Percentiles rank a stretch among this genome's conserved stretches.
Conservation (phyloP, 1,140 invertebrate genomes). For the Myzus persicae region DNA sequence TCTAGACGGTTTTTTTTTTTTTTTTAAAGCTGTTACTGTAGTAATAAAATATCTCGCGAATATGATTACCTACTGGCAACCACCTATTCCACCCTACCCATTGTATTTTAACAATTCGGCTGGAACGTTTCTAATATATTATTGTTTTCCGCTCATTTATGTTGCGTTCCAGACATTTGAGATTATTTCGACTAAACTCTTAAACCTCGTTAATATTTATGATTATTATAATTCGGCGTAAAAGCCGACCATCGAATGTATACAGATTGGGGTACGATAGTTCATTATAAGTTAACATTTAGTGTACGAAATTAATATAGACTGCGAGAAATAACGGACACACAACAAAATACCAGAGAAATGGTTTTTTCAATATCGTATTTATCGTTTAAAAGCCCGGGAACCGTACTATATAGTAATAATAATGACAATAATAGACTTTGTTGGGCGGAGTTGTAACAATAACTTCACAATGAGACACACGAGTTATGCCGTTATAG, state of each 20-base stretch:
- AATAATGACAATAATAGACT: neutral
- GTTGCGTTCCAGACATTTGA: neutral
- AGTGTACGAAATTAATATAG: neutral
- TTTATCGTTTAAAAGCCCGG: neutral
- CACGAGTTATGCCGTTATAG: neutral
- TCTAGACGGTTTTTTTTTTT: neutral
- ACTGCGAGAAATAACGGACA: neutral
- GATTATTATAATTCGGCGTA: neutral
- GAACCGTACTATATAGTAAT: too few species aligned
- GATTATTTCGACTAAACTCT: neutral
- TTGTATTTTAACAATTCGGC: neutral
- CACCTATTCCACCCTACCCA: neutral
- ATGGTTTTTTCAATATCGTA: neutral
- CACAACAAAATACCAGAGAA: neutral
- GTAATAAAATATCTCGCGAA: neutral
- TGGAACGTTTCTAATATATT: neutral
- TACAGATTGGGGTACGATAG: neutral
- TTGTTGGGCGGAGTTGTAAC: neutral
- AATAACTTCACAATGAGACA: neutral
- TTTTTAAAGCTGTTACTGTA: neutral
- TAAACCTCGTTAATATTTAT: constrained; percentile 26
- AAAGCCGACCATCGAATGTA: neutral
- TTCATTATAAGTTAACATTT: too few species aligned
- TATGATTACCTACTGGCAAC: neutral
- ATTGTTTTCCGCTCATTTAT: neutral